phyloP scores from a whole-genome alignment of 2,113 vertebrate genomes.

The Urocynchramus pylzowi region DNA sequence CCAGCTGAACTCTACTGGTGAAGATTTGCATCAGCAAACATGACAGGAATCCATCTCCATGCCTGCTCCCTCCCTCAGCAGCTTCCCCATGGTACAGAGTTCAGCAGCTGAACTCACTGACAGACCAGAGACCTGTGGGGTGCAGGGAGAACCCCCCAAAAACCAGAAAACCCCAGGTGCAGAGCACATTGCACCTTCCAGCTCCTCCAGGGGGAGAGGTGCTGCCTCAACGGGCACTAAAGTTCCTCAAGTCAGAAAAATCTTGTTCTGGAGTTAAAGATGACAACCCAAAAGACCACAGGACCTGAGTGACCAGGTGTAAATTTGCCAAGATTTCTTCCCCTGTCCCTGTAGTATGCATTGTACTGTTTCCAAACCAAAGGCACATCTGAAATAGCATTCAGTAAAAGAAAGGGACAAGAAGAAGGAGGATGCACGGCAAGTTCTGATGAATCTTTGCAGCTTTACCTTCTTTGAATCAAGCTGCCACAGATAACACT shows the following conservation, averaged over 20 bases:
- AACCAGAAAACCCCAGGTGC: neutral
- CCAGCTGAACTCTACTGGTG: neutral
- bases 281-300: neutral
- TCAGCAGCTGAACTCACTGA: neutral
- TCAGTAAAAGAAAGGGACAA: neutral
- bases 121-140: neutral
- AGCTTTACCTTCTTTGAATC: neutral
- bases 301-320: neutral
- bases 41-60: neutral
- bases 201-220: neutral
- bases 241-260: neutral
- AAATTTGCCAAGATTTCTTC: neutral
- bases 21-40: neutral
- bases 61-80: neutral
- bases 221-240: neutral
- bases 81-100: accelerated
- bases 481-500: neutral
- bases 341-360: neutral
- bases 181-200: neutral
- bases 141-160: neutral
- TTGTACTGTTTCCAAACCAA: neutral
- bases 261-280: neutral
- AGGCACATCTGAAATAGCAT: neutral
- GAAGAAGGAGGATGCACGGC: neutral
- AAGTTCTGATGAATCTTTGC: neutral